Percentiles rank a stretch among this genome's conserved stretches.
Conservation (phyloP, 2,888 invertebrate species). For the Doris montereyensis region DNA sequence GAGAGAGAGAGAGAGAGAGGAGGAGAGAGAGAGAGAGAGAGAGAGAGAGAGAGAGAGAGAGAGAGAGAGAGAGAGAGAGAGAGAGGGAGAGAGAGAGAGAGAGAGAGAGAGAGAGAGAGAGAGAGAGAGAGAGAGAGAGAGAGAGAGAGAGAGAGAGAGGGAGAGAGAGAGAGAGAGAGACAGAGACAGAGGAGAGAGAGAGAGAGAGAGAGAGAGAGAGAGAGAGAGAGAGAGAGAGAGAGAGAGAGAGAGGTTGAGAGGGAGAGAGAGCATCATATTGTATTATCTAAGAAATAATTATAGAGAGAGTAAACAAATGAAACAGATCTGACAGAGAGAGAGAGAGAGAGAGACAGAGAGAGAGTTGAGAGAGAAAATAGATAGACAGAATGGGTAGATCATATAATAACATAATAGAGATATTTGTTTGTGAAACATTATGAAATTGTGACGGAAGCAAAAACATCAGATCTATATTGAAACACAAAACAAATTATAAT, state of each 20-base stretch:
- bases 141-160: slow-evolving; percentile 25
- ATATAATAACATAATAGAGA: no score
- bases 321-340: no score
- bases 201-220: slow-evolving; percentile 25
- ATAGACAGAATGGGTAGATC: no score
- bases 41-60: slow-evolving; percentile 8
- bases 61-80: slow-evolving; percentile 25
- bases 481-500: no score
- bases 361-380: no score
- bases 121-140: slow-evolving; percentile 26
- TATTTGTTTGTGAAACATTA: no score
- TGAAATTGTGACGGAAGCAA: no score
- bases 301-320: no score
- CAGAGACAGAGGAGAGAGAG: slow-evolving; percentile 29
- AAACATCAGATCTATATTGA: no score
- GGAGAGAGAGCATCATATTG: no score
- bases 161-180: slow-evolving; percentile 31
- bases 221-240: slow-evolving; percentile 18
- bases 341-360: no score
- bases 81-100: slow-evolving; percentile 4
- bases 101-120: background rate
- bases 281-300: no score
- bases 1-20: background rate
- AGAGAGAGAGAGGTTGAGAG: background rate
- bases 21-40: slow-evolving; percentile 6